Percentiles rank a stretch among this genome's conserved stretches.
phyloP scores from a whole-genome alignment of 1,140 invertebrate genomes.

The Bombus superbus region DNA sequence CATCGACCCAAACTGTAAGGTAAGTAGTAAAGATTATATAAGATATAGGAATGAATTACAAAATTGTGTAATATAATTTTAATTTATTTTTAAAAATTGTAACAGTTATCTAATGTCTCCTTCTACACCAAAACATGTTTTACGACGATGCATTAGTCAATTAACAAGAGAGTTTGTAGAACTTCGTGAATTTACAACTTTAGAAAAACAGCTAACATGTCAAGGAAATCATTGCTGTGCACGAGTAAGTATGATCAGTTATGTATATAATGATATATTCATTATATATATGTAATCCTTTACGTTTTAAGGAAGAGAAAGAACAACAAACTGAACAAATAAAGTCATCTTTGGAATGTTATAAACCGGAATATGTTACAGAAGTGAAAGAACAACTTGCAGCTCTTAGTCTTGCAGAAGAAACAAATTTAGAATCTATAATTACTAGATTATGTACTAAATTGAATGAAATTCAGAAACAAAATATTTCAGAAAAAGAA shows the following conservation, averaged over 20 bases:
- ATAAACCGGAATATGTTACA: background rate
- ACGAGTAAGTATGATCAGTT: background rate
- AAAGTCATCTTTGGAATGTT: background rate
- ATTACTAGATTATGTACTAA: slow-evolving; percentile 8
- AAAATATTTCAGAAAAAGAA: slow-evolving; percentile 6
- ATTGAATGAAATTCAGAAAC: background rate
- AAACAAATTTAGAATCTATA: background rate
- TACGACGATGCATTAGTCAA: slow-evolving; percentile 19
- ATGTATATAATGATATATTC: background rate
- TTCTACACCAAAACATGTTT: slow-evolving; percentile 40
- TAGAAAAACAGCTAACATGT: slow-evolving; percentile 48
- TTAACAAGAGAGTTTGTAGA: slow-evolving; percentile 50
- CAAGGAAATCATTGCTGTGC: slow-evolving; percentile 15
- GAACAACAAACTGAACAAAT: background rate
- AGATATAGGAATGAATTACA: background rate
- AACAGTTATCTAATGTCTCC: slow-evolving; percentile 31
- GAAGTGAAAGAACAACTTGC: slow-evolving; percentile 23
- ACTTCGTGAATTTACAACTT: slow-evolving; percentile 50
- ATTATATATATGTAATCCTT: background rate
- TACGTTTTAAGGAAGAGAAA: background rate
- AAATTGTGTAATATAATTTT: background rate
- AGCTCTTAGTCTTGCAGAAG: background rate
- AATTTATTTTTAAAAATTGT: background rate
- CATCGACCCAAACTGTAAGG: slow-evolving; percentile 20
- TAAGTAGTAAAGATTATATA: background rate